Evolutionary conservation across 2,888 invertebrate species (phyloP).

Genomic region (Scrobipalpa atriplicella): DNA sequence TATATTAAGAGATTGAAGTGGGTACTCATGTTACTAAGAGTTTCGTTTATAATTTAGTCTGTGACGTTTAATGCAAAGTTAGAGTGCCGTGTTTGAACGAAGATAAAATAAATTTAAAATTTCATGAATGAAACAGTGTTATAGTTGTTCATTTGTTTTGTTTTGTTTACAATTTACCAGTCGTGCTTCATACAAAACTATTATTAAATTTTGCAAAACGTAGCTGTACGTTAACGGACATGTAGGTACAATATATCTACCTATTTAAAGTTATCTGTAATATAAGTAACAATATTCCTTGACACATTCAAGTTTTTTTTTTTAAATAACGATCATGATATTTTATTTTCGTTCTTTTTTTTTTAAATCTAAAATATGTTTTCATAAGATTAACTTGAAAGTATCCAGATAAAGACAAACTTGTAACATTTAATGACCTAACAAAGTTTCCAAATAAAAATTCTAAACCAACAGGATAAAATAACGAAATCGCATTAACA

Average conservation of each 20-base stretch:
- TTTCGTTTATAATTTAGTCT: constrained; percentile 5
- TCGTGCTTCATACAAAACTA: too few relatives aligned
- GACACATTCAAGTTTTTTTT: too few relatives aligned
- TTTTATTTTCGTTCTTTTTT: not conserved
- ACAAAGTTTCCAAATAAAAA: constrained; percentile 22
- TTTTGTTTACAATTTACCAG: too few relatives aligned
- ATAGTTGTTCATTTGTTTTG: too few relatives aligned
- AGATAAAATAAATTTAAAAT: not conserved
- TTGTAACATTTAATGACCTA: not conserved
- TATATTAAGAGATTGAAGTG: constrained; percentile 15
- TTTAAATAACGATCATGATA: too few relatives aligned
- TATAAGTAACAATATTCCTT: too few relatives aligned
- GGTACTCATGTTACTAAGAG: not conserved
- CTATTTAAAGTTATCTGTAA: too few relatives aligned
- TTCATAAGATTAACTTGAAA: not conserved
- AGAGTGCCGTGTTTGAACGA: not conserved
- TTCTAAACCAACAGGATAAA: constrained; percentile 30
- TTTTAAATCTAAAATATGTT: not conserved
- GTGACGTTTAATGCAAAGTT: not conserved
- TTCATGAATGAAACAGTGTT: not conserved
- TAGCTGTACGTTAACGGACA: too few relatives aligned
- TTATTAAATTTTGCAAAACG: too few relatives aligned
- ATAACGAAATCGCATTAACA: constrained; percentile 39
- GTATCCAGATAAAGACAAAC: not conserved
- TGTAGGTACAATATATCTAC: too few relatives aligned